Evolutionary conservation across 2,113 vertebrate genomes (phyloP).

Genomic region (Crocuta crocuta): DNA sequence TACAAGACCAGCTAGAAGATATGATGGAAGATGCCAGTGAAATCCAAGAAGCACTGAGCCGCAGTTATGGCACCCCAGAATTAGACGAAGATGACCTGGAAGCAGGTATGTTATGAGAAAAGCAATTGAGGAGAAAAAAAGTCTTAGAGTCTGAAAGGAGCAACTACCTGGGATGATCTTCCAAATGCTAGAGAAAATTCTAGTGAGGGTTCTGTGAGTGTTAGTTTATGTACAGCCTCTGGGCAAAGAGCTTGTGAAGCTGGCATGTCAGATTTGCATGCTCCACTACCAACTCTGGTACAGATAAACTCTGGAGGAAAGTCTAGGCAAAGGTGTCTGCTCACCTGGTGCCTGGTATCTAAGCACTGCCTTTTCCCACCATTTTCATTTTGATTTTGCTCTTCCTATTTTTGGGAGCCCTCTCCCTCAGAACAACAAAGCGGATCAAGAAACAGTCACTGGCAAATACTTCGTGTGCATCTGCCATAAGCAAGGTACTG

Average conservation of each 20-base stretch:
- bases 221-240: neutral
- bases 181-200: slow-evolving; percentile 39
- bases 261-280: neutral
- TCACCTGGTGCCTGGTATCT: neutral
- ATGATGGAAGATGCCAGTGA: slow-evolving; percentile 99
- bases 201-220: neutral
- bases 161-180: neutral
- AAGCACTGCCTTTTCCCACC: neutral
- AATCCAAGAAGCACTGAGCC: slow-evolving; percentile 95
- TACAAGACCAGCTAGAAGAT: slow-evolving; percentile 97
- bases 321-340: neutral
- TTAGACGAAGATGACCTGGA: slow-evolving; percentile 97
- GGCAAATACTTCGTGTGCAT: neutral
- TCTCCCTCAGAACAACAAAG: slow-evolving; percentile 12
- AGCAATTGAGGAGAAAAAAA: neutral
- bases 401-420: neutral
- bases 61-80: slow-evolving; percentile 97
- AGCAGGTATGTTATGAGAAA: slow-evolving; percentile 89
- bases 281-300: neutral
- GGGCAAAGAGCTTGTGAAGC: neutral
- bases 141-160: neutral
- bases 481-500: neutral
- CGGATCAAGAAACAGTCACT: slow-evolving; percentile 46
- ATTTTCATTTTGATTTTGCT: slow-evolving; percentile 41
- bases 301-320: neutral